phyloP scores from a whole-genome alignment of 2,888 invertebrate genomes.

The Euzophera pinguis region DNA sequence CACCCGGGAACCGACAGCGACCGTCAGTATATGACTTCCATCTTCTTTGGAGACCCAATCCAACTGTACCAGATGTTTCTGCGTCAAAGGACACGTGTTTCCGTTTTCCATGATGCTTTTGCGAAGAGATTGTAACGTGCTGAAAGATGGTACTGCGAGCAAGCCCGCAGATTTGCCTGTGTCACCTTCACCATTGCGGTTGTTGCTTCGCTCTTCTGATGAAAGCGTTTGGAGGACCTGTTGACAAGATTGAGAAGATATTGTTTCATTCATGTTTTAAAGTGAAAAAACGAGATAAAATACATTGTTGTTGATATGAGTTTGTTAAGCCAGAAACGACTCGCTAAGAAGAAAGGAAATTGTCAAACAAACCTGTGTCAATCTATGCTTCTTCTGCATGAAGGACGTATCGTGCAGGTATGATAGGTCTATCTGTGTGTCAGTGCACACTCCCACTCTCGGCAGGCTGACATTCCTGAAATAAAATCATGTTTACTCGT shows the following conservation, averaged over 20 bases:
- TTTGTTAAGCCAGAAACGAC: too few relatives aligned
- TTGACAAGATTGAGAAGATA: constrained; percentile 5
- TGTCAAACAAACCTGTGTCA: constrained; percentile 81
- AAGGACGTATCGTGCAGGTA: constrained; percentile 89
- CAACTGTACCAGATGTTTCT: constrained; percentile 95
- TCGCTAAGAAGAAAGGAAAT: too few relatives aligned
- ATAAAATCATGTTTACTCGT: background rate
- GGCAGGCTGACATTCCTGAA: constrained; percentile 89
- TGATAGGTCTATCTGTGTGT: constrained; percentile 90
- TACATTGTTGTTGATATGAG: too few relatives aligned
- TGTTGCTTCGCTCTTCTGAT: constrained; percentile 85
- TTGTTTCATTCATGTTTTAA: too few relatives aligned
- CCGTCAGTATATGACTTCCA: constrained; percentile 97
- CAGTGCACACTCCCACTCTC: constrained; percentile 87
- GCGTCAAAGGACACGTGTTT: constrained; percentile 93
- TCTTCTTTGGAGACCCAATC: constrained; percentile 99
- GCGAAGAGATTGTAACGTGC: constrained; percentile 91
- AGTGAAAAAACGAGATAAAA: too few relatives aligned
- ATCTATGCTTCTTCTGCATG: constrained; percentile 89
- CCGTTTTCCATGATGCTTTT: constrained; percentile 95
- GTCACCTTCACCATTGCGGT: constrained; percentile 77
- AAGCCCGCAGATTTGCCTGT: constrained; percentile 80
- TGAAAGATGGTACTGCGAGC: constrained; percentile 93
- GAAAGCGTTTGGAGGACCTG: constrained; percentile 88
- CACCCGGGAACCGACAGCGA: constrained; percentile 96